A percentile compares a stretch with the other conserved stretches of the same genome.
These are phyloP conservation scores for Chelonia mydas DNA, from an alignment of 2,797 vertebrate species.

Conservation along the genomic window DNA sequence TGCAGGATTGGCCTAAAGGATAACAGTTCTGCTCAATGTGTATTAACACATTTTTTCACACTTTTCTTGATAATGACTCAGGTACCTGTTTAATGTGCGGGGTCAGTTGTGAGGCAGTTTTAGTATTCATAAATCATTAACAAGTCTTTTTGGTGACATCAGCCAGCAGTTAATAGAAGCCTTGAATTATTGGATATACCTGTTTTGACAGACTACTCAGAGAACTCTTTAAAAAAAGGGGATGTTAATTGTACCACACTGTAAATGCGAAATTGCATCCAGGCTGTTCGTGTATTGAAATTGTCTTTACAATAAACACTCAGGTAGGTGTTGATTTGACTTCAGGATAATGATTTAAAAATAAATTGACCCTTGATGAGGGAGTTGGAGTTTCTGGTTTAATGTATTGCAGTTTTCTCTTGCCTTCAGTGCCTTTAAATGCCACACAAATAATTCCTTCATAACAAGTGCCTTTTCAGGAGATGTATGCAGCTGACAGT, in stretches of 20 bases:
- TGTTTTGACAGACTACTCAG: slow-evolving; percentile 72
- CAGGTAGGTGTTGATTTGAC: slow-evolving; percentile 60
- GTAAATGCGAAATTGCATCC: slow-evolving; percentile 52
- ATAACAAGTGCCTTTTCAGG: slow-evolving; percentile 85
- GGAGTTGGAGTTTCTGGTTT: slow-evolving; percentile 73
- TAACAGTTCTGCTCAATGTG: slow-evolving; percentile 37
- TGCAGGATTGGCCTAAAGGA: background rate
- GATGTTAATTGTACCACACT: slow-evolving; percentile 65
- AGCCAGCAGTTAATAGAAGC: slow-evolving; percentile 77
- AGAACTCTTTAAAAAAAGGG: slow-evolving; percentile 67
- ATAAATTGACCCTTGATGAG: slow-evolving; percentile 83
- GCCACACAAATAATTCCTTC: slow-evolving; percentile 82
- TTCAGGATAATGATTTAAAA: slow-evolving; percentile 81
- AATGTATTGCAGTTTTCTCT: slow-evolving; percentile 70
- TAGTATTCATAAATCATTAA: slow-evolving; percentile 72
- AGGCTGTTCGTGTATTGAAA: slow-evolving; percentile 67
- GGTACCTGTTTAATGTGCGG: slow-evolving; percentile 59
- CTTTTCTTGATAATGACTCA: slow-evolving; percentile 44
- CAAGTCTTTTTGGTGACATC: slow-evolving; percentile 73
- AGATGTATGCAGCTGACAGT: slow-evolving; percentile 85
- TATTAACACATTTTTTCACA: slow-evolving; percentile 60
- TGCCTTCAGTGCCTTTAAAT: slow-evolving; percentile 73
- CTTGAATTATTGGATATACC: slow-evolving; percentile 61
- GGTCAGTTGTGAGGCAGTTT: slow-evolving; percentile 67
- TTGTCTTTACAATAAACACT: slow-evolving; percentile 73